Conservation (phyloP, 2,113 vertebrate species). For the Eulacestoma nigropectus region DNA sequence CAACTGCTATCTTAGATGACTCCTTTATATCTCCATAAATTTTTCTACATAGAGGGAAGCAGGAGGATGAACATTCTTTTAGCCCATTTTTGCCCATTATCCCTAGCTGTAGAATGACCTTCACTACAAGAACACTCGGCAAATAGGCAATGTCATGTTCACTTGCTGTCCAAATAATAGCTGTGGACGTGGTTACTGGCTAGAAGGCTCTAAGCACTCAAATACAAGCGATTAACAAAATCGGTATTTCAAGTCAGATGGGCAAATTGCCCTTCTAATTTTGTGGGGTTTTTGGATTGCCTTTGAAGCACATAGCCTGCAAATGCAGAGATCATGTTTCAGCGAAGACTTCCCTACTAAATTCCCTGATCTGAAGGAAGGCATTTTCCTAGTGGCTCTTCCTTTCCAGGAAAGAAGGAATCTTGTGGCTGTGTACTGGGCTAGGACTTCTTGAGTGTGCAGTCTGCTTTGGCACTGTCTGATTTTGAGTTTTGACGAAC, state of each 20-base stretch:
- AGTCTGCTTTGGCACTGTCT: background rate
- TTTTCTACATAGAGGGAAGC: background rate
- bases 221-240: background rate
- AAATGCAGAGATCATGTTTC: background rate
- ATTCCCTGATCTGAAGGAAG: background rate
- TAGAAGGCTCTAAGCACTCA: background rate
- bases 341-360: background rate
- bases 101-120: background rate
- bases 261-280: background rate
- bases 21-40: background rate
- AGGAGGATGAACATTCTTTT: background rate
- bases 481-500: background rate
- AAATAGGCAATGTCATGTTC: background rate
- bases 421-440: background rate
- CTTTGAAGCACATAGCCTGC: background rate
- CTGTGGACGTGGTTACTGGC: background rate
- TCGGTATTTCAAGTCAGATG: background rate
- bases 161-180: background rate
- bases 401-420: background rate
- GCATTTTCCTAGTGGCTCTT: background rate
- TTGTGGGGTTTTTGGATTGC: background rate
- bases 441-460: background rate
- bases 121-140: background rate
- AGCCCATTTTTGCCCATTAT: background rate
- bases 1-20: background rate